Evolutionary conservation across 2,888 invertebrate species (phyloP).

Genomic region (Protula sp.): DNA sequence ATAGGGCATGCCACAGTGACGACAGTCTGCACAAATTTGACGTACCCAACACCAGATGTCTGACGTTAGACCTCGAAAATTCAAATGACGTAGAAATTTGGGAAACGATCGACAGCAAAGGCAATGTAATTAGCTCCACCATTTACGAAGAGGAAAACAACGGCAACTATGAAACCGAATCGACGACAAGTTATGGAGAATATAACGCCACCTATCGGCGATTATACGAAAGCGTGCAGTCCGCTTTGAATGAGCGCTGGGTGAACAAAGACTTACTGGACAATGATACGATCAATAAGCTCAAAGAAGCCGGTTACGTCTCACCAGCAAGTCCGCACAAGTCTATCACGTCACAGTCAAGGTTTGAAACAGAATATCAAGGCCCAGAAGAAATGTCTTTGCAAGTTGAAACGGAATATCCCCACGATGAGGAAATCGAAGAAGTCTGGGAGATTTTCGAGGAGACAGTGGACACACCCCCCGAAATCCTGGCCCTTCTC

Average conservation of each 20-base stretch:
- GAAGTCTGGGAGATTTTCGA: conserved; percentile 22
- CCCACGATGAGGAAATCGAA: background rate
- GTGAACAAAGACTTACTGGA: background rate
- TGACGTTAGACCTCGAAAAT: no score
- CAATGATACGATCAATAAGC: background rate
- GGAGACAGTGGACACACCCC: conserved; percentile 25
- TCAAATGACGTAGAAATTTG: background rate
- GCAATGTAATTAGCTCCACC: background rate
- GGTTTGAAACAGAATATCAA: background rate
- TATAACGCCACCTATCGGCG: background rate
- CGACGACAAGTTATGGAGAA: background rate
- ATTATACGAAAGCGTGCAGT: background rate
- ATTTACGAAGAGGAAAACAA: background rate
- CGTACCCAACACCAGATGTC: no score
- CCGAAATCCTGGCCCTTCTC: conserved; percentile 17
- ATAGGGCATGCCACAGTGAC: background rate
- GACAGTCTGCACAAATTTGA: background rate
- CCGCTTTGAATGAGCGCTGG: background rate
- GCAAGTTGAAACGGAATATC: background rate
- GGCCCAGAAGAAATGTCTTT: no score
- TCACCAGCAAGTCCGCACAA: background rate
- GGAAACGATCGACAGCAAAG: conserved; percentile 3
- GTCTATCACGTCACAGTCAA: background rate
- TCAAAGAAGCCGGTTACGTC: background rate
- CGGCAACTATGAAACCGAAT: background rate